These are phyloP conservation scores for Simalia tracyae DNA, from an alignment of 2,797 vertebrate genomes.

Conservation along the genomic window DNA sequence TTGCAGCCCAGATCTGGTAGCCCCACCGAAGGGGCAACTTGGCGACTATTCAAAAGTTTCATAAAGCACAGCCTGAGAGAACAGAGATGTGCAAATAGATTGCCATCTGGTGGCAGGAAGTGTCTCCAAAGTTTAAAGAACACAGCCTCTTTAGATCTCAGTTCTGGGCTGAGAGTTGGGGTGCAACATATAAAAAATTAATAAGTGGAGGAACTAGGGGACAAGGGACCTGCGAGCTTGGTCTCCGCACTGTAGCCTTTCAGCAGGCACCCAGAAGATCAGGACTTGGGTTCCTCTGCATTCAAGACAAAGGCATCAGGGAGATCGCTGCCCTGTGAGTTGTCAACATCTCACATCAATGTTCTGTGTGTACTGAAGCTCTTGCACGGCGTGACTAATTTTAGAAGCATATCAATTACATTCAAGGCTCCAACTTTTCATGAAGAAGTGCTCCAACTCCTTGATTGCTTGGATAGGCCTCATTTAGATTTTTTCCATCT, in stretches of 20 bases:
- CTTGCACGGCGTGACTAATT: not conserved
- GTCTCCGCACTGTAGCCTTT: not conserved
- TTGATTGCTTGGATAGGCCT: not conserved
- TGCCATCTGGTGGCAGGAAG: conserved; percentile 46
- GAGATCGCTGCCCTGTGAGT: not conserved
- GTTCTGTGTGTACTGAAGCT: not conserved
- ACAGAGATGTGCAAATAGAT: not conserved
- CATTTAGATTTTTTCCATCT: not conserved
- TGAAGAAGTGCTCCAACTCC: not conserved
- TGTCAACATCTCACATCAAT: not conserved
- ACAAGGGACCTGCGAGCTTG: not conserved
- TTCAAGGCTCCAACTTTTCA: not conserved
- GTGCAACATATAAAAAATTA: not conserved
- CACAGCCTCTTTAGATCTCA: not conserved
- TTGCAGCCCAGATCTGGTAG: too few relatives aligned
- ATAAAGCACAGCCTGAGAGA: not conserved
- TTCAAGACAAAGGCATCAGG: not conserved
- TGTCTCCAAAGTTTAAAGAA: not conserved
- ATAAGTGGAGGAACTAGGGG: not conserved
- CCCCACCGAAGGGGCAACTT: not conserved
- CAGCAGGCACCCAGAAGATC: not conserved
- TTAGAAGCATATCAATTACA: not conserved
- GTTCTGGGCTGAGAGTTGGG: not conserved
- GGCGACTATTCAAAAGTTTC: not conserved
- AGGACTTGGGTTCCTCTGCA: not conserved